Conservation (phyloP, 2,888 invertebrate species). For the Noctua janthina region DNA sequence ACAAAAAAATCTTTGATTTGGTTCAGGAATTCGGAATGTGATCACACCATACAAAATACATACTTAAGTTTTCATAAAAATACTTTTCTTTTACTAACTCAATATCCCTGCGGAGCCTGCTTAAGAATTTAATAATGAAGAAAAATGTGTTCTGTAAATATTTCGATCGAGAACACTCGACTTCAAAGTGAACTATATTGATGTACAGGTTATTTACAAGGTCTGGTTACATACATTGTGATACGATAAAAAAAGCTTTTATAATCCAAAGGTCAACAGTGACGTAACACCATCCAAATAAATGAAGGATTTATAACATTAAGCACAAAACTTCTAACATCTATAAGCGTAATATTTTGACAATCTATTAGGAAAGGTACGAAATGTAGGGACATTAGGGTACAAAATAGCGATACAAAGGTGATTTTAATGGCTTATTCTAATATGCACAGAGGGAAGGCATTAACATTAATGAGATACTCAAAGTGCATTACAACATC, state of each 20-base stretch:
- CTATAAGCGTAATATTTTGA: slow-evolving; percentile 43
- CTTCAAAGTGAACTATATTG: slow-evolving; percentile 40
- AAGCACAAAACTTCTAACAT: slow-evolving; percentile 37
- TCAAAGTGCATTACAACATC: slow-evolving; percentile 77
- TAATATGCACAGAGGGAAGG: slow-evolving; percentile 54
- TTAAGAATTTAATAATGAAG: slow-evolving; percentile 59
- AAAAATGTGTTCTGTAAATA: slow-evolving; percentile 38
- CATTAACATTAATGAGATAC: slow-evolving; percentile 64
- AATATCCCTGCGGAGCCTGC: slow-evolving; percentile 31
- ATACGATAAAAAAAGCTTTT: slow-evolving; percentile 28
- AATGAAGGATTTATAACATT: slow-evolving; percentile 22
- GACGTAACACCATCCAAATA: slow-evolving; percentile 19
- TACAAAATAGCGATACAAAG: slow-evolving; percentile 57
- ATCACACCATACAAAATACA: slow-evolving; percentile 53
- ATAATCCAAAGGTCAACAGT: slow-evolving; percentile 14
- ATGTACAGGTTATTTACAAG: slow-evolving; percentile 44
- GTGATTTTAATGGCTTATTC: slow-evolving; percentile 61
- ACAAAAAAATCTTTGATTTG: slow-evolving; percentile 26
- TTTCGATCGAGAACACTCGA: slow-evolving; percentile 32
- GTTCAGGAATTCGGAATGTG: slow-evolving; percentile 39
- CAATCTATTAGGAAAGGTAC: slow-evolving; percentile 32
- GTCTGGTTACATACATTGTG: slow-evolving; percentile 28
- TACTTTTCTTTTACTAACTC: slow-evolving; percentile 40
- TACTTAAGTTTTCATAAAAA: slow-evolving; percentile 42
- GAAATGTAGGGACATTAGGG: slow-evolving; percentile 31